These are phyloP conservation scores for Sphenopsis melanotis DNA, from an alignment of 2,797 vertebrate species.

Conservation along the genomic window DNA sequence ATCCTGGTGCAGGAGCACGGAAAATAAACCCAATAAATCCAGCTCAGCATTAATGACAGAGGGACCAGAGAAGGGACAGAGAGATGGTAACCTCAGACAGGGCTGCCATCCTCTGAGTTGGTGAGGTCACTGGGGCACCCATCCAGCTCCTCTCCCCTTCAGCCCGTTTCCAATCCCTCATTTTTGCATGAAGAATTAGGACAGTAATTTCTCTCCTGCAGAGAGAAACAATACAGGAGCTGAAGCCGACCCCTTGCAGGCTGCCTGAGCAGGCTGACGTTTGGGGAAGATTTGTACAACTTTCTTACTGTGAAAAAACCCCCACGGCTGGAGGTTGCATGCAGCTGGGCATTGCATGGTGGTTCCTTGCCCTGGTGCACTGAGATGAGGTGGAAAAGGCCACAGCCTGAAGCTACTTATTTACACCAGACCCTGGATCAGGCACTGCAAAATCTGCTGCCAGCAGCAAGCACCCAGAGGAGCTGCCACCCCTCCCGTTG, in stretches of 20 bases:
- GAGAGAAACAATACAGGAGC: constrained; percentile 31
- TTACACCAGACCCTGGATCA: background rate
- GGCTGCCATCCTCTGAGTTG: background rate
- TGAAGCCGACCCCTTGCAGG: constrained; percentile 6
- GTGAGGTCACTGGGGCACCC: background rate
- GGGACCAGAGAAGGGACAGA: background rate
- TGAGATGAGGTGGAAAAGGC: background rate
- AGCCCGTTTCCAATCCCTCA: background rate
- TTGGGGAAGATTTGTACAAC: background rate
- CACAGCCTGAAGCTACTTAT: background rate
- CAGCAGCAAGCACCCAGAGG: constrained; percentile 51
- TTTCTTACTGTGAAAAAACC: background rate
- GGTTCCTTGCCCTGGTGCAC: background rate
- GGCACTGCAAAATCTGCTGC: background rate
- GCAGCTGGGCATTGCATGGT: accelerated
- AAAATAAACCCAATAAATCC: background rate
- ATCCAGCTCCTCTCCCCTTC: constrained; percentile 16
- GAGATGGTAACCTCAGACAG: background rate
- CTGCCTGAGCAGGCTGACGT: background rate
- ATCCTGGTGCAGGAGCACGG: background rate
- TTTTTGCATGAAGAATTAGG: constrained; percentile 26
- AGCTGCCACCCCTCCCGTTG: constrained; percentile 29
- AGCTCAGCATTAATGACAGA: background rate
- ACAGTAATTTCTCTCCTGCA: constrained; percentile 13
- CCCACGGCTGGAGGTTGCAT: accelerated